A percentile compares a stretch with the other conserved stretches of the same genome.
Conservation (phyloP, 2,113 vertebrate species). For the Tragelaphus strepsiceros region DNA sequence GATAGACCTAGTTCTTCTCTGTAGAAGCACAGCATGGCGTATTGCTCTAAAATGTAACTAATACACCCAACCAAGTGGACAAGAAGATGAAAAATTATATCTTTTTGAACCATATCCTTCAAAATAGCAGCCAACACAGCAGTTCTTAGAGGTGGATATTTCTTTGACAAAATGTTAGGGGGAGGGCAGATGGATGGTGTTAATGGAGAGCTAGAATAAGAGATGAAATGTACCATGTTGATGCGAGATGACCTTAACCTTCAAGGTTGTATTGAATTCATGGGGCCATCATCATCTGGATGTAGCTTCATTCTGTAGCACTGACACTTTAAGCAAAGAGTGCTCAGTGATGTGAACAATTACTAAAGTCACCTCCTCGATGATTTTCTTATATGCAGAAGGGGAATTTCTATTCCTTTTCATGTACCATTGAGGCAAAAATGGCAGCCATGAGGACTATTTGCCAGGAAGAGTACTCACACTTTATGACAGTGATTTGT, state of each 20-base stretch:
- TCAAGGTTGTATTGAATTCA: background rate
- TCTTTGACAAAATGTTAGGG: background rate
- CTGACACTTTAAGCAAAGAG: background rate
- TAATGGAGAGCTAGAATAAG: background rate
- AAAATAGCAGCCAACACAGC: background rate
- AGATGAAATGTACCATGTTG: background rate
- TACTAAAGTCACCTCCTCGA: background rate
- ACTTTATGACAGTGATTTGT: conserved; percentile 1
- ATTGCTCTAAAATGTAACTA: background rate
- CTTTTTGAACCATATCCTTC: background rate
- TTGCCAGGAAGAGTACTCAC: background rate
- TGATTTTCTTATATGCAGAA: background rate
- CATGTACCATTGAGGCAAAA: background rate
- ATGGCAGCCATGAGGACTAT: background rate
- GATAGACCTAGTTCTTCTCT: background rate
- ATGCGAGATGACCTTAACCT: background rate
- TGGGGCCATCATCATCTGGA: background rate
- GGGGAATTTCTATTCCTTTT: background rate
- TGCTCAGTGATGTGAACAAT: background rate
- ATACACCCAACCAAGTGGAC: background rate
- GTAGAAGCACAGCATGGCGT: background rate
- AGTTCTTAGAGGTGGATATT: background rate
- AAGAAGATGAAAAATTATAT: background rate
- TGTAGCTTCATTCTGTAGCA: background rate
- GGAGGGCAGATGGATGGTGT: background rate